phyloP scores from a whole-genome alignment of 2,113 vertebrate genomes.

The Pycnonotus jocosus region DNA sequence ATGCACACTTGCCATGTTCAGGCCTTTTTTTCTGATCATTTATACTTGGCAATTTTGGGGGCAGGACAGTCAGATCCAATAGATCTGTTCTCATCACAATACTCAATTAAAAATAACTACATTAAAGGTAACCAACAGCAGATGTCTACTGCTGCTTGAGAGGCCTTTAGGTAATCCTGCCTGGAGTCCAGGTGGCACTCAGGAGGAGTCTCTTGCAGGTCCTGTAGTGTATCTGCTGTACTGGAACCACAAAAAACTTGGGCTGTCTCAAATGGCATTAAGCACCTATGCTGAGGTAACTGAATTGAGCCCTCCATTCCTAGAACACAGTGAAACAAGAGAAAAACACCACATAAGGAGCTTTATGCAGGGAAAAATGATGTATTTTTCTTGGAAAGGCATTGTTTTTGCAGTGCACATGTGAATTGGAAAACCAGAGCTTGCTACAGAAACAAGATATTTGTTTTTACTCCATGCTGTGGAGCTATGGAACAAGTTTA shows the following conservation, averaged over 20 bases:
- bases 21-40: not conserved
- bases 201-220: not conserved
- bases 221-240: not conserved
- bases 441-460: not conserved
- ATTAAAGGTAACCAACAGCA: not conserved
- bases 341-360: not conserved
- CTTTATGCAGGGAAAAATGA: not conserved
- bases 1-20: not conserved
- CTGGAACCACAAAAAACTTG: fast-evolving
- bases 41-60: not conserved
- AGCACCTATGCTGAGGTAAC: not conserved
- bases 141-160: not conserved
- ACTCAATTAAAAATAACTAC: not conserved
- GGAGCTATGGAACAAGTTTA: not conserved
- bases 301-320: not conserved
- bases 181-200: not conserved
- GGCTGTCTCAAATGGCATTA: not conserved
- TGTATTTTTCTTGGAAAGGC: not conserved
- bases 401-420: not conserved
- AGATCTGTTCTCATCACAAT: not conserved
- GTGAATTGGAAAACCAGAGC: not conserved
- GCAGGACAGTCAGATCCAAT: not conserved
- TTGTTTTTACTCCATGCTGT: not conserved
- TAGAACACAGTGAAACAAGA: not conserved
- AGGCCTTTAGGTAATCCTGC: not conserved